phyloP scores from a whole-genome alignment of 2,888 invertebrate genomes.

The Serripes groenlandicus region DNA sequence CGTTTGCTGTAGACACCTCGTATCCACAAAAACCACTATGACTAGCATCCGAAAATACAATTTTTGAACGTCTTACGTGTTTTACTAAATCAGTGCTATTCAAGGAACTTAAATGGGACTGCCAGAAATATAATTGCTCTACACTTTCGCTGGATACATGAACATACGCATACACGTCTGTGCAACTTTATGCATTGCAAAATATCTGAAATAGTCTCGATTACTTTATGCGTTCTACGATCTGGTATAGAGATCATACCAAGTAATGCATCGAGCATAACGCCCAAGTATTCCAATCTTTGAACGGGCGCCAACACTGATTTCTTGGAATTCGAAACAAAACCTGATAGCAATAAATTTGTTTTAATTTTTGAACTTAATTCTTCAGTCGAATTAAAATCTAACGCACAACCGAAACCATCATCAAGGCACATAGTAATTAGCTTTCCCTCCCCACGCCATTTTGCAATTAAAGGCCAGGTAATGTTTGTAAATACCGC shows the following conservation, averaged over 20 bases:
- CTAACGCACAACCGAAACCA: conserved; percentile 5
- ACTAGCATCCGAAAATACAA: neutral
- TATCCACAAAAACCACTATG: neutral
- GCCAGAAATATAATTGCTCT: neutral
- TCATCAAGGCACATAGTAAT: conserved; percentile 25
- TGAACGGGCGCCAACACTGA: neutral
- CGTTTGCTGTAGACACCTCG: neutral
- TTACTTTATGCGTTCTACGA: neutral
- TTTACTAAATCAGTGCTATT: neutral
- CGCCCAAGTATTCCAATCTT: neutral
- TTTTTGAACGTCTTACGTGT: neutral
- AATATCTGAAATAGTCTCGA: neutral
- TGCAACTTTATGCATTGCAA: neutral
- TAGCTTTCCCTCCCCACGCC: conserved; percentile 28
- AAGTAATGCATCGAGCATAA: neutral
- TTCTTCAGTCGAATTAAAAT: neutral
- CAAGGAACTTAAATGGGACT: neutral
- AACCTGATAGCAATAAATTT: neutral
- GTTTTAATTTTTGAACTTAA: neutral
- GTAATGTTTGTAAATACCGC: conserved; percentile 19
- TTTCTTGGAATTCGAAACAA: neutral
- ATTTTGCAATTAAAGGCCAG: conserved; percentile 18
- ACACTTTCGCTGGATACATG: neutral
- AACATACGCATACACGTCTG: no score
- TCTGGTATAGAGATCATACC: neutral